Evolutionary conservation across 2,113 vertebrate genomes (phyloP).

Genomic region (Butorides virescens): DNA sequence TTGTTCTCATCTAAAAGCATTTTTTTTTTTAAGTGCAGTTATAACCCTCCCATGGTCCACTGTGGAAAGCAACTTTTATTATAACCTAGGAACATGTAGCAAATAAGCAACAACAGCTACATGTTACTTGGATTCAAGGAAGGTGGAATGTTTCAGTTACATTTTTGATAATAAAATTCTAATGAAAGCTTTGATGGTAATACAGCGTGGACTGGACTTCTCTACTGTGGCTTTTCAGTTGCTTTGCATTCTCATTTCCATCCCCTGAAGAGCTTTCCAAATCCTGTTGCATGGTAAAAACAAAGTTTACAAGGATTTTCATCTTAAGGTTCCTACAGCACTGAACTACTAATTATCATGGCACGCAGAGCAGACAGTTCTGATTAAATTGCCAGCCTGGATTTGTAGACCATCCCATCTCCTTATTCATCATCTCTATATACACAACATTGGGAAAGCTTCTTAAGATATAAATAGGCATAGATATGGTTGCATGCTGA

Average conservation of each 20-base stretch:
- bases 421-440: conserved; percentile 23
- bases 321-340: background rate
- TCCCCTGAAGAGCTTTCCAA: background rate
- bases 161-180: background rate
- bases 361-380: background rate
- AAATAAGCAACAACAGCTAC: background rate
- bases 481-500: background rate
- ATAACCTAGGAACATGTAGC: background rate
- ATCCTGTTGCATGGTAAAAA: background rate
- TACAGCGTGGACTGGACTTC: background rate
- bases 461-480: conserved; percentile 37
- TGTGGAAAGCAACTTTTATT: background rate
- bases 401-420: conserved; percentile 13
- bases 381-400: conserved; percentile 17
- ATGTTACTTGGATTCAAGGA: background rate
- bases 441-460: conserved; percentile 4
- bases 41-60: background rate
- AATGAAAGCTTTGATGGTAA: background rate
- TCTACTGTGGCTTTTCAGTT: background rate
- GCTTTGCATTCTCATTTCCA: background rate
- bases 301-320: conserved; percentile 2
- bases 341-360: background rate
- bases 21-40: background rate
- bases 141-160: background rate
- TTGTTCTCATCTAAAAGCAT: background rate